These are phyloP conservation scores for Anorthoa munda DNA, from an alignment of 2,888 invertebrate genomes.

Conservation along the genomic window DNA sequence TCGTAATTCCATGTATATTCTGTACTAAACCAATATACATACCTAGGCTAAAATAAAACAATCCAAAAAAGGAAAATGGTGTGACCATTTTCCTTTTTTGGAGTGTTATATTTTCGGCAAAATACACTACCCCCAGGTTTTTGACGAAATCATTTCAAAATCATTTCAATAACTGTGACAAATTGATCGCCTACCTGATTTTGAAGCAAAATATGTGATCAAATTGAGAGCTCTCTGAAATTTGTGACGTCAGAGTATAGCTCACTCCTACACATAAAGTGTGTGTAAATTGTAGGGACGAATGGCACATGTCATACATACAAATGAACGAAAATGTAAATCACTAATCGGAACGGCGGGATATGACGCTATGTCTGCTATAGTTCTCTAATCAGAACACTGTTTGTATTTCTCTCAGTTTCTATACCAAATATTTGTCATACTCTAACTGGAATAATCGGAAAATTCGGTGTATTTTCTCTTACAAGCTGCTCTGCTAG, in stretches of 20 bases:
- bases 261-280: background rate
- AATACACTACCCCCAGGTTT: background rate
- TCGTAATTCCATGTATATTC: background rate
- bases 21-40: background rate
- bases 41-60: too few species aligned
- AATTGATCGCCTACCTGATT: background rate
- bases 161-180: too few species aligned
- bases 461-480: background rate
- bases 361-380: background rate
- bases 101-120: background rate
- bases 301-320: constrained; percentile 13
- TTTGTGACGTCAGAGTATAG: constrained; percentile 13
- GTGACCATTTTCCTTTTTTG: background rate
- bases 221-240: background rate
- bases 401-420: background rate
- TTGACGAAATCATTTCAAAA: background rate
- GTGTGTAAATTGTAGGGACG: background rate
- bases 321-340: constrained; percentile 25
- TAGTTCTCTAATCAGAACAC: background rate
- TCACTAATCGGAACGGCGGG: background rate
- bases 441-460: background rate
- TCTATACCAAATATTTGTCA: background rate
- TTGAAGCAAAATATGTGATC: background rate
- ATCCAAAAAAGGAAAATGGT: too few species aligned
- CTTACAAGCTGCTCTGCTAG: too few species aligned